Evolutionary conservation across 2,888 invertebrate species (phyloP).

Genomic region (Carterocephalus palaemon): DNA sequence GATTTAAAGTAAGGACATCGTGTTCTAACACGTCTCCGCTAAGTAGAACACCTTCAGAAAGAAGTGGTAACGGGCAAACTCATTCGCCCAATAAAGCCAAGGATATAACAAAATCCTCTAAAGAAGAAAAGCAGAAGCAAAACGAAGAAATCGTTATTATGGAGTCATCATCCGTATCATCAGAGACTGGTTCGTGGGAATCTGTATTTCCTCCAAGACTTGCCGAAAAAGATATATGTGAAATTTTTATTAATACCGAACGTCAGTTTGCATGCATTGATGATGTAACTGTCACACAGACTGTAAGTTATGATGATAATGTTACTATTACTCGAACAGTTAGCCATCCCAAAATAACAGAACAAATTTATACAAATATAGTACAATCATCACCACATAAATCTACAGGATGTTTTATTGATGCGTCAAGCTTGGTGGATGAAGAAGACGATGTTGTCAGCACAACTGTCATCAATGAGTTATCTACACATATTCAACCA

Average conservation of each 20-base stretch:
- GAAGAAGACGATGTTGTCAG: constrained; percentile 76
- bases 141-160: constrained; percentile 81
- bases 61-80: constrained; percentile 37
- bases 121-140: constrained; percentile 80
- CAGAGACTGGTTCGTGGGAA: constrained; percentile 83
- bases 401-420: constrained; percentile 83
- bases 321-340: constrained; percentile 36
- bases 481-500: constrained; percentile 20
- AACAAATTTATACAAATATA: constrained; percentile 31
- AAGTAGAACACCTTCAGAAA: constrained; percentile 36
- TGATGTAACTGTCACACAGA: constrained; percentile 15
- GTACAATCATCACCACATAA: constrained; percentile 48
- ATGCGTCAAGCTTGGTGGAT: constrained; percentile 86
- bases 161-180: constrained; percentile 81
- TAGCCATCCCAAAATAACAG: constrained; percentile 26
- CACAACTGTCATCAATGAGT: constrained; percentile 17
- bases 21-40: constrained; percentile 32
- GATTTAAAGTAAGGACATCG: constrained; percentile 32
- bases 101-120: constrained; percentile 52
- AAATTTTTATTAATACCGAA: constrained; percentile 63
- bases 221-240: constrained; percentile 62
- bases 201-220: constrained; percentile 76
- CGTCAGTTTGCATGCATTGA: constrained; percentile 42
- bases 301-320: constrained; percentile 21
- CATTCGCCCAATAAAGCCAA: constrained; percentile 37